Percentiles rank a stretch among this genome's conserved stretches.
Conservation (phyloP, 2,888 invertebrate genomes). For the Tipula vernalis region DNA sequence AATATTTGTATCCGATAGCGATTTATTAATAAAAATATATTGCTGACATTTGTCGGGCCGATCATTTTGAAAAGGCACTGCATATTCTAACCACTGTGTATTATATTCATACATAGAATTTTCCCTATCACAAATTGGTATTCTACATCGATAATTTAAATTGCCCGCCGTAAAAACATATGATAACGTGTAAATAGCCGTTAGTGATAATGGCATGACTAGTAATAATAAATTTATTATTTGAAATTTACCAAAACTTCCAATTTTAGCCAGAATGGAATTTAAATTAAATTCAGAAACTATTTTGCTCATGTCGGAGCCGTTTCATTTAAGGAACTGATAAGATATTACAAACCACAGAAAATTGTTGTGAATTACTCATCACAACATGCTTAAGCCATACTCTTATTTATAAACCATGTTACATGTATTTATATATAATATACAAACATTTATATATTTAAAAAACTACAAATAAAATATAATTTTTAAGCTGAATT, state of each 20-base stretch:
- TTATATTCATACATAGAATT: neutral
- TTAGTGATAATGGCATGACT: neutral
- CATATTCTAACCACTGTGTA: neutral
- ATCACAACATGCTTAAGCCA: too few species aligned
- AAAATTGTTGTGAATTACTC: too few species aligned
- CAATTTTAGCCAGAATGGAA: neutral
- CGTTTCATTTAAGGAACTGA: neutral
- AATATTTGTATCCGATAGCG: neutral
- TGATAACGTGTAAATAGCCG: neutral
- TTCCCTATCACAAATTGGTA: neutral
- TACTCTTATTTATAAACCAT: too few species aligned
- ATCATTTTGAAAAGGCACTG: neutral
- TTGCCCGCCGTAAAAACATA: conserved; percentile 5
- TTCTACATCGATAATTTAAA: neutral
- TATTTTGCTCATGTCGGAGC: neutral
- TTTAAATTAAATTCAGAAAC: neutral
- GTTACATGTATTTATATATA: too few species aligned
- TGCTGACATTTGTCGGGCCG: neutral
- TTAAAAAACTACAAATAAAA: too few species aligned
- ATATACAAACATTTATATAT: too few species aligned
- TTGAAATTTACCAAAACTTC: neutral
- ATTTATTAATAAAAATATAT: neutral
- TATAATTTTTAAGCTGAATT: too few species aligned
- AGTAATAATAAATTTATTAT: neutral
- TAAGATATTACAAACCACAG: too few species aligned